Evolutionary conservation across 1,140 invertebrate species (phyloP).

Genomic region (Drosophila nebulosa): DNA sequence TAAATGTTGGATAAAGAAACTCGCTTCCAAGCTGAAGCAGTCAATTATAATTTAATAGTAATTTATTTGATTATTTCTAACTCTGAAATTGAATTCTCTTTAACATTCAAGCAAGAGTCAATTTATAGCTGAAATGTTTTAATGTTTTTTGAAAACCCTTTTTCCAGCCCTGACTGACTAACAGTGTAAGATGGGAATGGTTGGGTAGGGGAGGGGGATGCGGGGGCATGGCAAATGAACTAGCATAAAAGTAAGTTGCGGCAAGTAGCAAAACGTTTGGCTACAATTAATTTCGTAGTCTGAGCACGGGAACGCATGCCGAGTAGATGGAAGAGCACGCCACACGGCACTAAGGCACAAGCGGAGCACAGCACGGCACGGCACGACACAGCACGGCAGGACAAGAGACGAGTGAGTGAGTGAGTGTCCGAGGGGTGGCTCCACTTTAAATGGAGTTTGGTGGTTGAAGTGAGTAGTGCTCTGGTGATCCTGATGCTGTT

Average conservation of each 20-base stretch:
- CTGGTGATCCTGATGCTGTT: not conserved
- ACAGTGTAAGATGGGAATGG: no score
- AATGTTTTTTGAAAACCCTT: no score
- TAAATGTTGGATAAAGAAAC: no score
- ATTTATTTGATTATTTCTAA: no score
- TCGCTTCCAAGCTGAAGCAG: no score
- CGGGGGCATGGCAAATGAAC: conserved; percentile 65
- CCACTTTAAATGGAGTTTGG: not conserved
- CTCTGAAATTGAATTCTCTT: no score
- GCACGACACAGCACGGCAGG: not conserved
- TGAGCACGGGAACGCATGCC: conserved; percentile 16
- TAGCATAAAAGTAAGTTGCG: conserved; percentile 65
- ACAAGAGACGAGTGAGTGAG: not conserved
- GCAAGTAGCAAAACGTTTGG: conserved; percentile 69
- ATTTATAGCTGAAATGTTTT: no score
- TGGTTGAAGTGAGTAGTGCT: not conserved
- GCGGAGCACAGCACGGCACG: not conserved
- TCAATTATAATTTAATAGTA: no score
- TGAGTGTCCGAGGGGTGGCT: not conserved
- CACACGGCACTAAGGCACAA: not conserved
- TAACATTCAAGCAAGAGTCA: no score
- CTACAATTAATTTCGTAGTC: conserved; percentile 69
- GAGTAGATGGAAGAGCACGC: not conserved
- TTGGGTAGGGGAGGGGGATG: not conserved
- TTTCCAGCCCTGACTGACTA: no score